Evolutionary conservation across 1,140 invertebrate genomes (phyloP).

Genomic region (Diabrotica virgifera): DNA sequence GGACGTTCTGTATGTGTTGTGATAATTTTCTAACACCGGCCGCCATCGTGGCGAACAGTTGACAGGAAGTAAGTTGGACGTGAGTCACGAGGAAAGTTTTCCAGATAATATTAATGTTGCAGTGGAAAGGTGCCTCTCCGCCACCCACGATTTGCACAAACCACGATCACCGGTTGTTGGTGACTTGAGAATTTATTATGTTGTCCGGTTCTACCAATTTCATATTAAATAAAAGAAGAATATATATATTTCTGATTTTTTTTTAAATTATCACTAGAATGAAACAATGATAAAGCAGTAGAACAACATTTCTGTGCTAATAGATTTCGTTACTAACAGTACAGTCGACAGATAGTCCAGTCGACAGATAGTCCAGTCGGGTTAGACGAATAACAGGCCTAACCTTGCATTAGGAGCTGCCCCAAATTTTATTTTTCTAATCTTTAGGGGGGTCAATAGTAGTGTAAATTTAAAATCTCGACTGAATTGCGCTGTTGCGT

Average conservation of each 20-base stretch:
- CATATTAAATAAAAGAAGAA: neutral
- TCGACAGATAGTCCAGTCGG: too few relatives aligned
- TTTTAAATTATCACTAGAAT: too few relatives aligned
- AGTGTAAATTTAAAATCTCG: too few relatives aligned
- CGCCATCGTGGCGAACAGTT: neutral
- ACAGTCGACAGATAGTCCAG: too few relatives aligned
- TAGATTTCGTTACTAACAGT: too few relatives aligned
- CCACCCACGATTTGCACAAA: neutral
- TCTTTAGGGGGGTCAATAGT: too few relatives aligned
- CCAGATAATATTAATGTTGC: slow-evolving; percentile 2
- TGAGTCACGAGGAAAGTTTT: slow-evolving; percentile 5
- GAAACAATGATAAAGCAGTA: too few relatives aligned
- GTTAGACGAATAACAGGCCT: too few relatives aligned
- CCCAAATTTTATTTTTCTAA: too few relatives aligned
- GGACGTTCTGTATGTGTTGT: slow-evolving; percentile 12
- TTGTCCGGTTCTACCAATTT: neutral
- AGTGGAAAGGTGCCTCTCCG: neutral
- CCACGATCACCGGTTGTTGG: neutral
- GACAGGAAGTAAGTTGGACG: slow-evolving; percentile 6
- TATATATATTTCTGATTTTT: neutral
- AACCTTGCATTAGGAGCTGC: too few relatives aligned
- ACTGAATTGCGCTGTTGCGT: too few relatives aligned
- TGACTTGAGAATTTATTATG: neutral
- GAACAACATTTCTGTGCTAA: too few relatives aligned
- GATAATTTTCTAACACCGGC: slow-evolving; percentile 7